These are phyloP conservation scores for Ivindomyrus marchei DNA, from an alignment of 2,113 vertebrate genomes.

Conservation along the genomic window DNA sequence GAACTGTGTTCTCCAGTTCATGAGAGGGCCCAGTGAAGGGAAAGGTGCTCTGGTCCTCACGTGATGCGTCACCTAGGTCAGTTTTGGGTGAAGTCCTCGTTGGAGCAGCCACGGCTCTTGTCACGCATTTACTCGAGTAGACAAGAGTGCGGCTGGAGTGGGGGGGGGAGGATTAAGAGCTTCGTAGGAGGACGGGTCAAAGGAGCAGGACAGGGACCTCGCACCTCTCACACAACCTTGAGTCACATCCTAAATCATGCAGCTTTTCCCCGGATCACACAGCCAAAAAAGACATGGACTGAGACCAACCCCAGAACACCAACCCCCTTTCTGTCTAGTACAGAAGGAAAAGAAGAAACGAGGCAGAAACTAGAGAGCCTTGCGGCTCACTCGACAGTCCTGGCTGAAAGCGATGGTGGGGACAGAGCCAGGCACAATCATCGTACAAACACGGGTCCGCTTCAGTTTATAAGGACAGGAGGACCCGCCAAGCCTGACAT, in stretches of 20 bases:
- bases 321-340: conserved; percentile 36
- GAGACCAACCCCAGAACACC: conserved; percentile 30
- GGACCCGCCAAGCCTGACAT: background rate
- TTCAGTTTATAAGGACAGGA: background rate
- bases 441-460: conserved; percentile 39
- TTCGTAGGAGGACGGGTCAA: conserved; percentile 37
- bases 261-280: background rate
- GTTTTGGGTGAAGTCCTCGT: conserved; percentile 51
- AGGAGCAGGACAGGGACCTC: conserved; percentile 20
- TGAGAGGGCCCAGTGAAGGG: background rate
- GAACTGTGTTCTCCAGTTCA: background rate
- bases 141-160: conserved; percentile 36
- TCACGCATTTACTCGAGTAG: conserved; percentile 21
- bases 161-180: conserved; percentile 39
- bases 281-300: conserved; percentile 33
- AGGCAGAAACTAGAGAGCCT: conserved; percentile 43
- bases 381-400: conserved; percentile 47
- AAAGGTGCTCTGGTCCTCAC: background rate
- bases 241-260: conserved; percentile 49
- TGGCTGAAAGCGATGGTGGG: conserved; percentile 38
- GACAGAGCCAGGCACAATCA: conserved; percentile 28
- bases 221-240: background rate
- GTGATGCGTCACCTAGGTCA: conserved; percentile 13
- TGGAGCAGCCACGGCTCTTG: conserved; percentile 7
- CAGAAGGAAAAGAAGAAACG: conserved; percentile 29